Base-by-base conservation (phyloP, 2,888 invertebrate genomes). In the Dilophus febrilis region DNA sequence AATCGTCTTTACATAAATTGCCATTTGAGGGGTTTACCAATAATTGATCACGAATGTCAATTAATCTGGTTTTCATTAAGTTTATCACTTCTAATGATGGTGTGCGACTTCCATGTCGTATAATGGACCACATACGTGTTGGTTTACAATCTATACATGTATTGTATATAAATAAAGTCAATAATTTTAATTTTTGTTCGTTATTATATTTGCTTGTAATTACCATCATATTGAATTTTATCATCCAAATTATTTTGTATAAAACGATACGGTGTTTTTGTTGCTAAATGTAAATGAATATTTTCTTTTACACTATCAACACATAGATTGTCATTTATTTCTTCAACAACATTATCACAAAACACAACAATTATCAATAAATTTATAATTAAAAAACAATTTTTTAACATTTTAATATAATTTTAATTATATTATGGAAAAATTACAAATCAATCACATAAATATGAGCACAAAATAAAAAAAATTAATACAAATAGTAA, bases 41-140 rank as follows among this genome's bases (percentile, higher is more conserved):
- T 45, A 79, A 70, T 46, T 66, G 58, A 49, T 67, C 54, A 49
- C 66, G 67, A 19, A 79, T 55, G 32, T 63, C 52, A 26, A 65
- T 65, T 10, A 84, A 58, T 37, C 64, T 57, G 2, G 60, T 58
- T 31, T 64, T 65, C 57, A 77, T 72, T 22, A 55, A 55, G 8
- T 55, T 45, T 40, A 80, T 72, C 32, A 73, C 65, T 44, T 70
- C 65, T 38, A 58, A 56, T 47, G 72, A 70, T 1, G 84, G 83
- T 56, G 74, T 68, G 46, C 85, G 68, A n/a, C 82, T 78, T 4
- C 85, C 86, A 61, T 86, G 86, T 5, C 86, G 69, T 30, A 78
- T 58, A 16, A 83, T 51, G 59, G 80, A 69, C 85, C 85, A 86
- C 44, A 81, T 71, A 57, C 79, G 78, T 31, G 61, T 59, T 35